Evolutionary conservation across 2,113 vertebrate species (phyloP), one percentile per base, ranked within the genome.

Genomic region (Tenrec ecaudatus): DNA sequence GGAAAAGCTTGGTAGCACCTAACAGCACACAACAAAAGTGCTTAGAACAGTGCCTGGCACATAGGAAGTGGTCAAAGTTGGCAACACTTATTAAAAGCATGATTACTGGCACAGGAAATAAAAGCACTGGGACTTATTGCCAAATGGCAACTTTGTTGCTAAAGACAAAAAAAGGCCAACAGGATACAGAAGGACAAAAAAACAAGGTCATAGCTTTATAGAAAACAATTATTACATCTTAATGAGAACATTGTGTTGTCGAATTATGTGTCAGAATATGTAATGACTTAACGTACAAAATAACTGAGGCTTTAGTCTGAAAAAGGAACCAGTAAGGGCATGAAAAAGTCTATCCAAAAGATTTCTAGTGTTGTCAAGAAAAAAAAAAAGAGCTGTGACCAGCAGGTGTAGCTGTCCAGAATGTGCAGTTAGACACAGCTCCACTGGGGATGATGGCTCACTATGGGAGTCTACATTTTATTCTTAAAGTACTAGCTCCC

Each of bases 381-480:
- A 83, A 80, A 40, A 75, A 25, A 53, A 53, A 10, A 53, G 47
- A 53, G 47, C 47, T 53, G 47, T 53, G 47, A 53, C 47, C 47
- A 53, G 31, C 71, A 96, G 76, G 82, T 62, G 86, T 80, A 47
- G 92, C 31, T 22, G 68, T 93, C 11, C 17, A 57, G 60, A 77
- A 77, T 3, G 25, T 82, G 40, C 3, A 23, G 19, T 31, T 7
- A 84, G 36, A 29, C 25, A 77, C 81, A 71, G 73, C 25, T 81
- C 75, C n/a, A 40, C 0, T 58, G 47, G 23, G 20, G 83, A 73
- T 60, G 62, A 36, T 22, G 71, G 68, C 36, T 86, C 36, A 77
- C n/a, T 38, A 71, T n/a, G 31, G 33, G 77, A 68, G 17, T 33
- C 57, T 76, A 69, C 33, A 53, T 79, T 53, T 79, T 85, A 29